Conservation (phyloP, 2,888 invertebrate genomes). For the Morpho deidamia region DNA sequence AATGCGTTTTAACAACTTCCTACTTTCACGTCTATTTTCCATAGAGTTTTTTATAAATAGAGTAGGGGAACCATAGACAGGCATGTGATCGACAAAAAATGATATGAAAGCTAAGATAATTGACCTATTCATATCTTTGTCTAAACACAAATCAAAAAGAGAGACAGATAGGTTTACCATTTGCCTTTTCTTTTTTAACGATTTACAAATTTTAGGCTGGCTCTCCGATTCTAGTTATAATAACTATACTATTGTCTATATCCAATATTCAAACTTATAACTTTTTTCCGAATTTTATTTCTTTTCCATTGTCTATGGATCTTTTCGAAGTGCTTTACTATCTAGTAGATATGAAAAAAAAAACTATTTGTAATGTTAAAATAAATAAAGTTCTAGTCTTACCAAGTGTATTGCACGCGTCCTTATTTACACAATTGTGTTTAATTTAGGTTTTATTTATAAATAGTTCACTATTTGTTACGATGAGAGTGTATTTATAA, state of each 20-base stretch:
- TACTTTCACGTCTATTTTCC: constrained; percentile 20
- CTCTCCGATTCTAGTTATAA: no score
- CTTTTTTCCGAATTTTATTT: constrained; percentile 2
- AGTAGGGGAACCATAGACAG: no score
- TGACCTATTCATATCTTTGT: no score
- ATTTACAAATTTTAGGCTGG: no score
- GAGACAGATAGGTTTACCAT: no score
- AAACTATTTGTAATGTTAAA: constrained; percentile 68
- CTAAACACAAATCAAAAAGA: no score
- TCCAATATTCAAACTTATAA: background rate
- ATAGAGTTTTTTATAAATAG: no score
- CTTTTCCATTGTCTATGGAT: constrained; percentile 55
- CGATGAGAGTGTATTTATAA: constrained; percentile 63
- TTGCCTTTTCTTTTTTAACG: no score
- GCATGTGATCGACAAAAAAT: no score
- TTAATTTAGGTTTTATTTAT: constrained; percentile 24
- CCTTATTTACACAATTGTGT: constrained; percentile 25
- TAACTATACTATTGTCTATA: no score
- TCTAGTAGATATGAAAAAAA: constrained; percentile 68
- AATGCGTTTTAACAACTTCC: constrained; percentile 28
- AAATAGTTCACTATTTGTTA: constrained; percentile 60
- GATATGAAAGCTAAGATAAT: no score
- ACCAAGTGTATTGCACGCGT: constrained; percentile 67
- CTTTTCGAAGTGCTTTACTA: constrained; percentile 78
- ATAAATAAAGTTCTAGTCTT: constrained; percentile 62